These are phyloP conservation scores for Carettochelys insculpta DNA, from an alignment of 2,113 vertebrate genomes.

Conservation along the genomic window DNA sequence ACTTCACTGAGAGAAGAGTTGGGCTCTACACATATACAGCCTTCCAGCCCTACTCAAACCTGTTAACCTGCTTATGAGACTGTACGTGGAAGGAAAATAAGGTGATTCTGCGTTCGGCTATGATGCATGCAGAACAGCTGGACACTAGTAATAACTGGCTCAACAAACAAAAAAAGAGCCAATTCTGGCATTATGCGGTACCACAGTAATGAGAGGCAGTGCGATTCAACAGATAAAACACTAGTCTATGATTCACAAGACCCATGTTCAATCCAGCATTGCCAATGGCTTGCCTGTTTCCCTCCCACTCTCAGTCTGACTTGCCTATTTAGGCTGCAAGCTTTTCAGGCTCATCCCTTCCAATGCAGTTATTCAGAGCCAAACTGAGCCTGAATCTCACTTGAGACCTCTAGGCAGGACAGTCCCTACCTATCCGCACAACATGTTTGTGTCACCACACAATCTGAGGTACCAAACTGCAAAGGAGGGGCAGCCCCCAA, in stretches of 20 bases:
- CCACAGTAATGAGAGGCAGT: neutral
- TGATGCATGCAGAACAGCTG: accelerated
- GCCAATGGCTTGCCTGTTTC: neutral
- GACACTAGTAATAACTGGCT: accelerated
- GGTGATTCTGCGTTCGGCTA: neutral
- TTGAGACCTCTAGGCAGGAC: neutral
- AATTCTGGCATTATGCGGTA: neutral
- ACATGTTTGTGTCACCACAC: too few relatives aligned
- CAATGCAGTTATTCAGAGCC: neutral
- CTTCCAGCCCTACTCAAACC: neutral
- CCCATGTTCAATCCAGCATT: neutral
- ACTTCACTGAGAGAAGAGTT: neutral
- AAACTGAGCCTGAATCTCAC: neutral
- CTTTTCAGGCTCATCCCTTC: accelerated
- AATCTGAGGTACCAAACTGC: too few relatives aligned
- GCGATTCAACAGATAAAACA: neutral
- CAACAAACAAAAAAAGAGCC: accelerated
- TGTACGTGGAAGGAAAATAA: neutral
- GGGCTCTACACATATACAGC: neutral
- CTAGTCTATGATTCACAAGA: neutral
- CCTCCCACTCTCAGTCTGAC: neutral
- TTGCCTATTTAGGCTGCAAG: neutral
- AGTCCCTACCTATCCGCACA: too few relatives aligned
- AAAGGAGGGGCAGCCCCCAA: too few relatives aligned
- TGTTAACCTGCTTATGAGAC: neutral